phyloP scores from a whole-genome alignment of 2,888 invertebrate genomes.

The Anarsia innoxiella region DNA sequence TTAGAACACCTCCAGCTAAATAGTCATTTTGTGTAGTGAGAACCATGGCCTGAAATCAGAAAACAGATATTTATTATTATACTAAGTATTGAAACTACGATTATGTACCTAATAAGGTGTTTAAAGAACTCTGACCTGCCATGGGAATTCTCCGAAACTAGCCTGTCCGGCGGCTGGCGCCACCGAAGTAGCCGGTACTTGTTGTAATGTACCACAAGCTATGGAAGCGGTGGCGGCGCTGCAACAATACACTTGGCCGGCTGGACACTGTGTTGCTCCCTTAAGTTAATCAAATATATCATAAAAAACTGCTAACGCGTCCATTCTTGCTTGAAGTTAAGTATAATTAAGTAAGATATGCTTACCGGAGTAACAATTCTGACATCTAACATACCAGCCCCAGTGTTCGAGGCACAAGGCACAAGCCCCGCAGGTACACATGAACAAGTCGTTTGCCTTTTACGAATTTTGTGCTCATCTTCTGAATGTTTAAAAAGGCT shows the following conservation, averaged over 20 bases:
- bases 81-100: background rate
- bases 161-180: conserved; percentile 72
- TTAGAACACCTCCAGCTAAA: conserved; percentile 82
- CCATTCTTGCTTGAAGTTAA: no score
- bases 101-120: background rate
- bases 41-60: conserved; percentile 63
- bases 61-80: background rate
- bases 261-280: conserved; percentile 39
- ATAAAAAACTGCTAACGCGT: no score
- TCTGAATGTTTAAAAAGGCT: no score
- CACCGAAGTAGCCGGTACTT: conserved; percentile 43
- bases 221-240: conserved; percentile 18
- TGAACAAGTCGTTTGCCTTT: conserved; percentile 55
- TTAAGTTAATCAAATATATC: conserved; percentile 5
- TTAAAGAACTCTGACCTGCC: conserved; percentile 78
- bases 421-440: conserved; percentile 38
- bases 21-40: conserved; percentile 77
- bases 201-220: conserved; percentile 62
- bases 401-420: conserved; percentile 28
- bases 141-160: conserved; percentile 81
- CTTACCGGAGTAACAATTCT: conserved; percentile 77
- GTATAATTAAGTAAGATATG: background rate
- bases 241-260: conserved; percentile 64
- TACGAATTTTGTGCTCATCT: conserved; percentile 36
- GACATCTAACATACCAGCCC: conserved; percentile 76